A percentile compares a stretch with the other conserved stretches of the same genome.
These are phyloP conservation scores for Propithecus deckenii DNA, from an alignment of 2,797 vertebrate species.

Conservation along the genomic window DNA sequence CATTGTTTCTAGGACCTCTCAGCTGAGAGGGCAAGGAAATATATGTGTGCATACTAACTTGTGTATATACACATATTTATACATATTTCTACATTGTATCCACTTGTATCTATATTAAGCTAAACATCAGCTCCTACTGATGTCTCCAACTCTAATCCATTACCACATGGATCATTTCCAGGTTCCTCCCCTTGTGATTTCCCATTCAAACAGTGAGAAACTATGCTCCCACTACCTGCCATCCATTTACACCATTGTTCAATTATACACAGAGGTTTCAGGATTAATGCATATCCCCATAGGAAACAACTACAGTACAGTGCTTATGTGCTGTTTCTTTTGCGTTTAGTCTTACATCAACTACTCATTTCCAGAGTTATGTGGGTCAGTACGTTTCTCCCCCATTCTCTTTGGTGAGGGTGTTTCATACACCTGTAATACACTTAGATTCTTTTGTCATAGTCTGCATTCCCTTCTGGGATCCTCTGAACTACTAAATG, in stretches of 20 bases:
- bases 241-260: not conserved
- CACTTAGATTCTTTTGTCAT: not conserved
- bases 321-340: not conserved
- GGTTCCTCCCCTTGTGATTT: not conserved
- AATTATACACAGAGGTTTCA: not conserved
- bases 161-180: not conserved
- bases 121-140: not conserved
- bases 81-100: not conserved
- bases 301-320: not conserved
- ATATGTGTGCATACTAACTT: not conserved
- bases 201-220: not conserved
- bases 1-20: not conserved
- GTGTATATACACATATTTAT: not conserved
- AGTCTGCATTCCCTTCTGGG: not conserved
- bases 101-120: not conserved
- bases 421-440: not conserved
- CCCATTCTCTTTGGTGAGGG: not conserved
- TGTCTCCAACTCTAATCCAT: not conserved
- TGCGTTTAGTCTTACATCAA: not conserved
- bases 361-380: not conserved
- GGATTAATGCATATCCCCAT: not conserved
- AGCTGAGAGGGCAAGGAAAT: not conserved
- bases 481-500: not conserved
- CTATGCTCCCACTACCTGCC: not conserved
- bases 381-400: not conserved